phyloP scores from a whole-genome alignment of 2,888 invertebrate genomes.

The Spodoptera littoralis region DNA sequence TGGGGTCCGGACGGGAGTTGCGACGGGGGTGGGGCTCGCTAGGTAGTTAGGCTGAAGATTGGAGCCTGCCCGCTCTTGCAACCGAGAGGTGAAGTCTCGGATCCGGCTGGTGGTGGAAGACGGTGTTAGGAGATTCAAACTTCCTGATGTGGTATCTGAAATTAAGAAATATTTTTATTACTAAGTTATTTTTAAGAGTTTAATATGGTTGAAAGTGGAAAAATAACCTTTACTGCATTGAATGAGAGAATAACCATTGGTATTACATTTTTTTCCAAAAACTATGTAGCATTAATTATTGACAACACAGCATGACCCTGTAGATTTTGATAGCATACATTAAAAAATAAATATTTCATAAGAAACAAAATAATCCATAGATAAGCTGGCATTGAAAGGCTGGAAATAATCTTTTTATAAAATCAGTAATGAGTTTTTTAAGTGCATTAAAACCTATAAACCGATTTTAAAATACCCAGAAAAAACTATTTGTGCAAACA shows the following conservation, averaged over 20 bases:
- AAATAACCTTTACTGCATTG: no score
- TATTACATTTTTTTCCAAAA: not conserved
- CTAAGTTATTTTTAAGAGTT: not conserved
- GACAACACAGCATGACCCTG: constrained; percentile 15
- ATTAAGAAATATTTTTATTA: constrained; percentile 35
- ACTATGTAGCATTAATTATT: not conserved
- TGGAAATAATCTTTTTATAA: no score
- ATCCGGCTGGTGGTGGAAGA: constrained; percentile 89
- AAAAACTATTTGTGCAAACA: no score
- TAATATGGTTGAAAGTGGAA: not conserved
- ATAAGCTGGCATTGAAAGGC: constrained; percentile 13
- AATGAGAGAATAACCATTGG: not conserved
- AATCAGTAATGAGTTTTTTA: constrained; percentile 7
- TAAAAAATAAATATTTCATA: constrained; percentile 5
- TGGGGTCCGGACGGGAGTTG: constrained; percentile 74
- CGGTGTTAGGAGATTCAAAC: constrained; percentile 90
- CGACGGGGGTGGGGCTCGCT: constrained; percentile 67
- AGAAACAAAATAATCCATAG: constrained; percentile 25
- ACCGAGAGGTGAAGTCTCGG: constrained; percentile 89
- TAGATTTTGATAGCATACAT: constrained; percentile 14
- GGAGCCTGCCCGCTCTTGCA: constrained; percentile 86
- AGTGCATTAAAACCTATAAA: no score
- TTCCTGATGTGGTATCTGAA: constrained; percentile 90
- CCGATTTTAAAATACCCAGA: no score
- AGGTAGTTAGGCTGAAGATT: constrained; percentile 70